Base-by-base conservation (phyloP, 2,797 vertebrate genomes). In the Muraenolepis orangiensis region DNA sequence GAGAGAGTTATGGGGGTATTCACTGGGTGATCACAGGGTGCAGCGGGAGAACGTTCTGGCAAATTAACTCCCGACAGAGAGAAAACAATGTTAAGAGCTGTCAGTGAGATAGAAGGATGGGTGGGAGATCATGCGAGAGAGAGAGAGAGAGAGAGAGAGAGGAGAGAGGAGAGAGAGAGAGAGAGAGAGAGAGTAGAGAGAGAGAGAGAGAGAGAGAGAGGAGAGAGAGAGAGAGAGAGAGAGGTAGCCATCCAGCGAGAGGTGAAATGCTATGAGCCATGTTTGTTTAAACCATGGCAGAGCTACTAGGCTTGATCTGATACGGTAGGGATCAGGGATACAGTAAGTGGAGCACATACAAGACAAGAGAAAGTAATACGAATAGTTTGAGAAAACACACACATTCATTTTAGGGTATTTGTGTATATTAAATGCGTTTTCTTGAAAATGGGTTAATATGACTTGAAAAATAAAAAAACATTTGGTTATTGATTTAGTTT, bases 1-100 rank as follows among this genome's bases (percentile, higher is more conserved):
- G 87, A 76, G 86, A 87, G 91, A 90, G 87, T 90, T 91, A 90
- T 89, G 83, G 76, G 82, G 84, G 87, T 91, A 95, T 96, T 96
- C 95, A 93, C 93, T 88, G 83, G 89, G 94, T 94, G 94, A 95
- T 93, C 91, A 91, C 94, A 87, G 87, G 67, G 82, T 82, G 91
- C 89, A 79, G 91, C 75, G 80, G 87, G 80, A 87, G 92, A 93
- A 85, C 92, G 95, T 94, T 94, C 90, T 73, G 83, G 88, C 87
- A 93, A 94, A 94, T 95, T 92, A 93, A 93, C 92, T 94, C 89
- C 86, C 82, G 51, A 76, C 72, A 81, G 85, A 87, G 82, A 82
- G 42, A 46, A 81, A 75, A 83, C 75, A 84, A 88, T 82, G 83
- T 87, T 81, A 67, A 76, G 71, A 69, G 86, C 88, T 91, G 91